Evolutionary conservation across 2,888 invertebrate genomes (phyloP).

Genomic region (Drymonia ruficornis): DNA sequence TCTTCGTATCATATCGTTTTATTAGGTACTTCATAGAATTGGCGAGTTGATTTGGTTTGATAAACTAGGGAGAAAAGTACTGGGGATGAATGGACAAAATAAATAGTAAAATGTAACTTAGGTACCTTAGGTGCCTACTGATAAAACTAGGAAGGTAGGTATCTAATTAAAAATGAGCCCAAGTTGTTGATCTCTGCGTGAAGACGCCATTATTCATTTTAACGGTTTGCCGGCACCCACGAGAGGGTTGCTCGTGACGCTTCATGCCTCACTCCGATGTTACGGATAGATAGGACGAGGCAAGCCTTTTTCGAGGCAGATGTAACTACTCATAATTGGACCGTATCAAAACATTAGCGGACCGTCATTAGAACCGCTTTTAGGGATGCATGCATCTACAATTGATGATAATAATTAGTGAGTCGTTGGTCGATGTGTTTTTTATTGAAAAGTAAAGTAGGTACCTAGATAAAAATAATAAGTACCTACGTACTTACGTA

Average conservation of each 20-base stretch:
- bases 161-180: neutral
- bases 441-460: neutral
- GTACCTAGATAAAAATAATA: too few species aligned
- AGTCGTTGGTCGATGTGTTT: slow-evolving; percentile 2
- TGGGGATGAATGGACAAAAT: too few species aligned
- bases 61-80: too few species aligned
- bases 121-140: too few species aligned
- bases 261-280: slow-evolving; percentile 60
- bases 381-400: neutral
- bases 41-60: too few species aligned
- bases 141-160: neutral
- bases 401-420: slow-evolving; percentile 7
- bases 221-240: slow-evolving; percentile 75
- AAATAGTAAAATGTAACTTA: too few species aligned
- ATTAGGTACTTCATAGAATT: too few species aligned
- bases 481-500: too few species aligned
- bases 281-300: slow-evolving; percentile 67
- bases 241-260: slow-evolving; percentile 77
- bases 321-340: slow-evolving; percentile 75
- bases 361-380: slow-evolving; percentile 29
- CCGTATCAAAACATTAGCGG: slow-evolving; percentile 81
- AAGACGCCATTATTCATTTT: slow-evolving; percentile 77
- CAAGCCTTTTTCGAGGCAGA: slow-evolving; percentile 72
- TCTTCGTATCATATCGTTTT: too few species aligned
- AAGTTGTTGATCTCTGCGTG: slow-evolving; percentile 53